Conservation (phyloP, 2,113 vertebrate species). For the Brachypodius melanocephalos region DNA sequence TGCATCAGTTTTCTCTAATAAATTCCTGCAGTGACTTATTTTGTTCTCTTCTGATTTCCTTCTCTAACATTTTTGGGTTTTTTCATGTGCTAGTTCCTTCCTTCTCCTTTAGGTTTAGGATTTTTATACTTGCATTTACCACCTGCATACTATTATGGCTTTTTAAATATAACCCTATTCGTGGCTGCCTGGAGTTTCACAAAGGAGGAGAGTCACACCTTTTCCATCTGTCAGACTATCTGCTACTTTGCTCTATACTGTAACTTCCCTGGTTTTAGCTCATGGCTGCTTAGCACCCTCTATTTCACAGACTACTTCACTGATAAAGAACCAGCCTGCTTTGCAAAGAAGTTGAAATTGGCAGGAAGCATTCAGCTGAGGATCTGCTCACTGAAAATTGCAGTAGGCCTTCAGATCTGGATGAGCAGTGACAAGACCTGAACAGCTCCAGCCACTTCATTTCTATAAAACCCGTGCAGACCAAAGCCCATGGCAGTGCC, state of each 20-base stretch:
- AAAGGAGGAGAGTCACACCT: not conserved
- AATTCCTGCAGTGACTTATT: not conserved
- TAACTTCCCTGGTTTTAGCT: not conserved
- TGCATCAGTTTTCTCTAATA: not conserved
- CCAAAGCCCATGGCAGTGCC: not conserved
- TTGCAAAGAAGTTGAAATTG: not conserved
- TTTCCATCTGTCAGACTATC: not conserved
- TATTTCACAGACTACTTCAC: not conserved
- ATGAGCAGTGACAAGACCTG: not conserved
- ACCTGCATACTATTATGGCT: not conserved
- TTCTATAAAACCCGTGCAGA: not conserved
- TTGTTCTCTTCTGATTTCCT: not conserved
- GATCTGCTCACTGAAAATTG: not conserved
- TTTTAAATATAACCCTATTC: not conserved
- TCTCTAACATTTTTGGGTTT: not conserved
- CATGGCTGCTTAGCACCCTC: not conserved
- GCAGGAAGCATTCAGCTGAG: not conserved
- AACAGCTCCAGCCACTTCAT: not conserved
- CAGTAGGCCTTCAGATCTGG: not conserved
- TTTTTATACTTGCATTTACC: not conserved
- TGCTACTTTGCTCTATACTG: not conserved
- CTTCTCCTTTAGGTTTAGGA: not conserved
- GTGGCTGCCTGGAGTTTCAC: not conserved
- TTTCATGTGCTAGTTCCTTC: not conserved
- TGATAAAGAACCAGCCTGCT: not conserved